Evolutionary conservation across 2,797 vertebrate species (phyloP), one percentile per base, ranked within the genome.

Genomic region (Mormyrops boulengeri): DNA sequence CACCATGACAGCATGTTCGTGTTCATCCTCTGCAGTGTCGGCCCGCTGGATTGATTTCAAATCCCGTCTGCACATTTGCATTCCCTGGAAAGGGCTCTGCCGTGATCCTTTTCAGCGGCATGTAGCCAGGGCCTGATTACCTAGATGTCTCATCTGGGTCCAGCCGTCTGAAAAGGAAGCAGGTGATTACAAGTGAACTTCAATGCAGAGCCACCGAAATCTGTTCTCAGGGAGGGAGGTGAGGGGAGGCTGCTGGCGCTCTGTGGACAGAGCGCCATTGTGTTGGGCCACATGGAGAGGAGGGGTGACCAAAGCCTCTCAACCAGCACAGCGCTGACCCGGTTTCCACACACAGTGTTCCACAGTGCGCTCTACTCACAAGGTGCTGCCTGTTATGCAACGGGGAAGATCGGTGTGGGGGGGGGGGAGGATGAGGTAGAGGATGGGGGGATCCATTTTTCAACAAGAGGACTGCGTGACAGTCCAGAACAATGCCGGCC

Each of bases 361-460:
- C 90, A 92, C 55, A 82, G 86, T 30, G 91, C 1, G 34, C 88
- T 92, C 93, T 93, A 92, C 94, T 95, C 94, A 93, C 92, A 95
- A 96, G 96, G 94, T 95, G 94, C 89, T 4, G 94, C 53, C 91
- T 84, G 92, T 96, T 96, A 95, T 86, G 88, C 92, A 96, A 95
- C 90, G 34, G 6, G 89, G 57, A 50, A 22, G n/a, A 49, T 17
- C 17, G 26, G 41, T 89, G 91, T 89, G 91, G 91, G 84, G 92
- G 91, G 91, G 90, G 60, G 92, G 91, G 22, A 17, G 69, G 88
- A 89, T 90, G 92, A 91, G 90, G 91, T 17, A 12, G 90, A 84
- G 88, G 82, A 89, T 92, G 93, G 92, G 92, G 88, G 92, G 92
- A 93, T 93, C 88, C 85, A 92, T 93, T 95, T 93, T 93, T 90